phyloP scores from a whole-genome alignment of 2,888 invertebrate genomes.

The Euproctis similis region DNA sequence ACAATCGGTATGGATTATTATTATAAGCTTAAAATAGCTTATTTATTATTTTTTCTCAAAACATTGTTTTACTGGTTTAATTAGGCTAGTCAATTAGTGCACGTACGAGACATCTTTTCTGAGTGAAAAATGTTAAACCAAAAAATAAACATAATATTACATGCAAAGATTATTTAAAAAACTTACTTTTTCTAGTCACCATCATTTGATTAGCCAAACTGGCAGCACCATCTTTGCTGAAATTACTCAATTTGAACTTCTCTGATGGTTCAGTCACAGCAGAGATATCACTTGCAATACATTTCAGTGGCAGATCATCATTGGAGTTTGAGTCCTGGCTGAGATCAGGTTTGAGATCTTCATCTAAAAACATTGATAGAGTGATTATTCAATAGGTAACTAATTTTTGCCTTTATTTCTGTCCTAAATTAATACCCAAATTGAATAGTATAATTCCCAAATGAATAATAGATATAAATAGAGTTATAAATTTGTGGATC shows the following conservation, averaged over 20 bases:
- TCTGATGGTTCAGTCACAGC: not conserved
- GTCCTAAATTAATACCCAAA: not conserved
- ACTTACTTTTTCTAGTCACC: conserved; percentile 16
- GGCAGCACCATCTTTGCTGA: conserved; percentile 1
- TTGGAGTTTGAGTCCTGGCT: conserved; percentile 29
- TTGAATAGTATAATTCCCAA: not conserved
- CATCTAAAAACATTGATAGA: conserved; percentile 23
- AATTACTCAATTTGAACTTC: not conserved
- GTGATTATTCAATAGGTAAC: no score
- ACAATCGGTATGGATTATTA: no score
- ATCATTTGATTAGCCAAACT: conserved; percentile 3
- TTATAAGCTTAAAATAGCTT: no score
- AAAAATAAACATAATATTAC: no score
- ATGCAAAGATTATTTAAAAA: no score
- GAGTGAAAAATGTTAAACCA: no score
- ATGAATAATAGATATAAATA: not conserved
- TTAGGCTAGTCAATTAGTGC: no score
- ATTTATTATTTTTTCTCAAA: no score
- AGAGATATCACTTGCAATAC: conserved; percentile 1
- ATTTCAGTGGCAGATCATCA: conserved; percentile 38
- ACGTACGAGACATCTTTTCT: no score
- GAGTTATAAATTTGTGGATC: no score
- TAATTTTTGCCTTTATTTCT: no score
- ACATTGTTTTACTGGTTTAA: no score
- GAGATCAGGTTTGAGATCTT: conserved; percentile 22